Percentiles rank a stretch among this genome's conserved stretches.
Evolutionary conservation across 2,888 invertebrate genomes (phyloP).

Genomic region (Dynastes hyllus): DNA sequence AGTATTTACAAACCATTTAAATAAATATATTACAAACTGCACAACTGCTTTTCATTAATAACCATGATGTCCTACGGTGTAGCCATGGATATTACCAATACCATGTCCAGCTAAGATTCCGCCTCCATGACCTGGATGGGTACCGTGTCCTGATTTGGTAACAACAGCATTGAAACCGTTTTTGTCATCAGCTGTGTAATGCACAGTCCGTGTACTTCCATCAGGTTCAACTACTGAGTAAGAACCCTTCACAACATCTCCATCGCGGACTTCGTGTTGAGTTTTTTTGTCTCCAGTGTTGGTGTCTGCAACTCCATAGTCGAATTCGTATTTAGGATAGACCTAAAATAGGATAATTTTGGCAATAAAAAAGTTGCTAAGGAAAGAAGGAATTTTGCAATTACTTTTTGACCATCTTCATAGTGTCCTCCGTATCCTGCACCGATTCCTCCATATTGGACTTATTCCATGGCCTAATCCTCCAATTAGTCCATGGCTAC

Average conservation of each 20-base stretch:
- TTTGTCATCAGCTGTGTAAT: conserved; percentile 77
- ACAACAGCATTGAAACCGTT: conserved; percentile 78
- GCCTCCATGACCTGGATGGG: conserved; percentile 56
- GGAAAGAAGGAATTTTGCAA: conserved; percentile 31
- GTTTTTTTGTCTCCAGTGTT: conserved; percentile 75
- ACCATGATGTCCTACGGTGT: conserved; percentile 34
- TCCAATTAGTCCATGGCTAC: conserved; percentile 25
- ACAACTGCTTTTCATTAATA: conserved; percentile 14
- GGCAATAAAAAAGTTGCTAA: background rate
- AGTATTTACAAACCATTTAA: conserved; percentile 29
- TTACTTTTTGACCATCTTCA: conserved; percentile 40
- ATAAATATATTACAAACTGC: conserved; percentile 22
- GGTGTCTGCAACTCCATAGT: conserved; percentile 74
- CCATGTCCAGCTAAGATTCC: conserved; percentile 33
- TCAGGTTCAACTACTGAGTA: conserved; percentile 79
- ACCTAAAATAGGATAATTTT: conserved; percentile 64
- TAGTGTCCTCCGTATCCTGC: conserved; percentile 40
- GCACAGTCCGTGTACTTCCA: conserved; percentile 77
- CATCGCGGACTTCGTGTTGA: conserved; percentile 74
- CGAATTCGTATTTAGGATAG: conserved; percentile 75
- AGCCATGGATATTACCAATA: conserved; percentile 41
- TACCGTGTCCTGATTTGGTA: conserved; percentile 70
- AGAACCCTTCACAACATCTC: conserved; percentile 76
- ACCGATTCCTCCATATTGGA: conserved; percentile 41
- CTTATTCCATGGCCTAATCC: conserved; percentile 14